Evolutionary conservation across 2,113 vertebrate genomes (phyloP).

Genomic region (Ceratotherium simum): DNA sequence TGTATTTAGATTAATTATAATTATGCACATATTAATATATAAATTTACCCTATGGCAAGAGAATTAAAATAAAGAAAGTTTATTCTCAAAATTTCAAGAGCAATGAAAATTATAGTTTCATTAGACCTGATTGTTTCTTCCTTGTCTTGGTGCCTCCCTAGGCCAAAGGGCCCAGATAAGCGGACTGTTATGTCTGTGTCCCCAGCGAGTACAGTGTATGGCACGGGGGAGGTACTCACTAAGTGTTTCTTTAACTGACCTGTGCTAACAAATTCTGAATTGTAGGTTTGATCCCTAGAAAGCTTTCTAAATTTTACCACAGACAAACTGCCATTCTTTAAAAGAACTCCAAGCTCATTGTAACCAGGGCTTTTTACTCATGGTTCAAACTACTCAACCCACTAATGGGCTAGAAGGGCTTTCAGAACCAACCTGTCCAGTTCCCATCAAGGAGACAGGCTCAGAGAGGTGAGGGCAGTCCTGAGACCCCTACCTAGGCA

Average conservation of each 20-base stretch:
- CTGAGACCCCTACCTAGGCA: neutral
- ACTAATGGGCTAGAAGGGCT: neutral
- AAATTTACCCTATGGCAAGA: slow-evolving; percentile 9
- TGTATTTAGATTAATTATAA: slow-evolving; percentile 55
- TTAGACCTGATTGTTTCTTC: neutral
- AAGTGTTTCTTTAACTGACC: neutral
- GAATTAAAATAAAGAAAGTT: neutral
- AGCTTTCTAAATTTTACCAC: slow-evolving; percentile 15
- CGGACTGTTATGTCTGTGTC: neutral
- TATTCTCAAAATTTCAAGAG: neutral
- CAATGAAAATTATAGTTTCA: neutral
- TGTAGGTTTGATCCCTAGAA: neutral
- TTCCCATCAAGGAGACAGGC: neutral
- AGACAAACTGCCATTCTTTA: neutral
- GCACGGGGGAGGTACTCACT: neutral
- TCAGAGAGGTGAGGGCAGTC: neutral
- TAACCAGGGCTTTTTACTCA: neutral
- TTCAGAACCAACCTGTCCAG: neutral
- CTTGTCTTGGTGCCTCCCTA: too few relatives aligned
- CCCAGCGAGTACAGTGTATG: too few relatives aligned
- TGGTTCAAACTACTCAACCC: neutral
- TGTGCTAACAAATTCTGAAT: neutral
- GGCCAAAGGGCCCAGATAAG: neutral
- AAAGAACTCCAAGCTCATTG: neutral
- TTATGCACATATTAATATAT: slow-evolving; percentile 50